Percentiles rank a stretch among this genome's conserved stretches.
These are phyloP conservation scores for Hydrozoanthus gracilis DNA, from an alignment of 92 coral and sea anemone genomes.

Conservation along the genomic window DNA sequence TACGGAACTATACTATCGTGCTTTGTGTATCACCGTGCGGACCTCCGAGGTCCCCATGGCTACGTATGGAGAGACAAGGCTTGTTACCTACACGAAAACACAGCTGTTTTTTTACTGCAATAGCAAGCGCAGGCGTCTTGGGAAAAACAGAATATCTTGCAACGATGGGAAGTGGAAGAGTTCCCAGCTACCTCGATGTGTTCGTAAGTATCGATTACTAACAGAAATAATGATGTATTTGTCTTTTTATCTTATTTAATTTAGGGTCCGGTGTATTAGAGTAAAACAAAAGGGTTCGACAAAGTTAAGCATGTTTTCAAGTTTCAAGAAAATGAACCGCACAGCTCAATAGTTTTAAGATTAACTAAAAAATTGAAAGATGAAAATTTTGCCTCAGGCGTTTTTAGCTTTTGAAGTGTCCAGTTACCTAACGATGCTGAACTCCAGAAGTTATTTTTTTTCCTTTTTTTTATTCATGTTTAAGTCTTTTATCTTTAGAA, in stretches of 20 bases:
- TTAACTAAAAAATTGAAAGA: no score
- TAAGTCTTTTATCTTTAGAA: no score
- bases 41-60: neutral
- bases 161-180: neutral
- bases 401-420: no score
- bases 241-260: neutral
- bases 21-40: constrained; percentile 11
- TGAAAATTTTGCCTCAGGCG: no score
- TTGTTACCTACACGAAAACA: neutral
- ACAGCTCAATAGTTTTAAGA: no score
- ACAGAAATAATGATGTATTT: neutral
- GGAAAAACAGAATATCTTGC: neutral
- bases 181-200: neutral
- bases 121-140: neutral
- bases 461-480: no score
- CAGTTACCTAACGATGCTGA: no score
- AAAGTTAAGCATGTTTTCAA: no score
- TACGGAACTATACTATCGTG: constrained; percentile 2
- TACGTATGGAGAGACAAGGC: neutral
- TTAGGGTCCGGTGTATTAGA: no score
- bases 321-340: no score
- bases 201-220: neutral
- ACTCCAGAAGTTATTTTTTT: no score
- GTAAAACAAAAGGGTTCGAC: neutral
- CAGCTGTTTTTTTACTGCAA: constrained; percentile 3